Percentiles rank a stretch among this genome's conserved stretches.
Evolutionary conservation across 2,888 invertebrate genomes (phyloP).

Genomic region (Pocota personata): DNA sequence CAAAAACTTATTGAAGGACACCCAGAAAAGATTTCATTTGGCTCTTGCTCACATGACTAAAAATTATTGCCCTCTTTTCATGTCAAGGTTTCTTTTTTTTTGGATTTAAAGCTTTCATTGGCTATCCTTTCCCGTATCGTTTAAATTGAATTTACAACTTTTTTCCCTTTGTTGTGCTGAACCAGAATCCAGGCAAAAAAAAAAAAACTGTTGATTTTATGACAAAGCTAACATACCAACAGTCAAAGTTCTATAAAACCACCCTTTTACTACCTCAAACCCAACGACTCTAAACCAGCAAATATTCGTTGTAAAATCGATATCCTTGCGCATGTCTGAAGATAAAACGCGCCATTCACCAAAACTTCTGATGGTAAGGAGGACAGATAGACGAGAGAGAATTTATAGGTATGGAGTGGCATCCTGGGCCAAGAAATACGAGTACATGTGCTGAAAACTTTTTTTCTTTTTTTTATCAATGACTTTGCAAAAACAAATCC

Average conservation of each 20-base stretch:
- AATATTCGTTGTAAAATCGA: conserved; percentile 57
- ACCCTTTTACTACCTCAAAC: conserved; percentile 2
- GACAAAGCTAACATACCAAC: conserved; percentile 2
- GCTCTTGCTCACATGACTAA: conserved; percentile 1
- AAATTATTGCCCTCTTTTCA: conserved; percentile 41
- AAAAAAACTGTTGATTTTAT: conserved; percentile 2
- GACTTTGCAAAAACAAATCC: conserved; percentile 33
- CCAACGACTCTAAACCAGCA: background rate
- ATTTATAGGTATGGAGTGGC: background rate
- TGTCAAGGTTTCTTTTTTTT: conserved; percentile 57
- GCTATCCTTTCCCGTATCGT: conserved; percentile 27
- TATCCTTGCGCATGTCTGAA: conserved; percentile 53
- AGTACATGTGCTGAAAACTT: conserved; percentile 19
- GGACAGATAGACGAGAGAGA: background rate
- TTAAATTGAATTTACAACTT: conserved; percentile 34
- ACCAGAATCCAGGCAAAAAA: background rate
- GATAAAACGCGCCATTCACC: conserved; percentile 67
- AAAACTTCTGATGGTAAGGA: conserved; percentile 15
- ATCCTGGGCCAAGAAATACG: background rate
- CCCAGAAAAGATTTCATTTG: background rate
- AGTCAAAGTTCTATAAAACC: background rate
- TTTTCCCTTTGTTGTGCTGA: conserved; percentile 1
- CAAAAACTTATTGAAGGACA: background rate
- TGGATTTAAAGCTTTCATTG: conserved; percentile 33
- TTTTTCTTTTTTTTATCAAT: conserved; percentile 34